A percentile compares a stretch with the other conserved stretches of the same genome.
phyloP scores from a whole-genome alignment of 2,888 invertebrate species.

The Sclerodermus sp. region DNA sequence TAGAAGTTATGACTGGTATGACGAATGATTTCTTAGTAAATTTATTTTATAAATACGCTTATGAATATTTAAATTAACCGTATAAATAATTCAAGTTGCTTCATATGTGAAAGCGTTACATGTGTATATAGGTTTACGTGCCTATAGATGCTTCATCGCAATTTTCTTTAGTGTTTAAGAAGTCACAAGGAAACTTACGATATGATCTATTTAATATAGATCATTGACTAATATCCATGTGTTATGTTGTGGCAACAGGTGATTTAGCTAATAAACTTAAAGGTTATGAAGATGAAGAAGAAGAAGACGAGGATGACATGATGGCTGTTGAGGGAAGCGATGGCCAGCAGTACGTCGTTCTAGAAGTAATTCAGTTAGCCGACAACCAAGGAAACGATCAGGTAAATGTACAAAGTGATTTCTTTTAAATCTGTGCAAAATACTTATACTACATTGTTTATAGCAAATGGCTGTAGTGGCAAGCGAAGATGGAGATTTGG shows the following conservation, averaged over 20 bases:
- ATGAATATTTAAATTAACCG: too few relatives aligned
- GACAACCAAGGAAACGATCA: constrained; percentile 70
- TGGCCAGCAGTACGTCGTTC: constrained; percentile 85
- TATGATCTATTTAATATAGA: constrained; percentile 43
- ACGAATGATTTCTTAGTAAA: too few relatives aligned
- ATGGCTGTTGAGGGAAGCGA: constrained; percentile 71
- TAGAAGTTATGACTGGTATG: constrained; percentile 56
- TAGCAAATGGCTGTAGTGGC: constrained; percentile 58
- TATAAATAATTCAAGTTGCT: too few relatives aligned
- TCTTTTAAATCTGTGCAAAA: constrained; percentile 17
- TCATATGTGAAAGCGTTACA: too few relatives aligned
- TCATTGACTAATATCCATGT: constrained; percentile 52
- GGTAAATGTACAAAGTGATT: constrained; percentile 45
- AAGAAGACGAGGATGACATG: constrained; percentile 64
- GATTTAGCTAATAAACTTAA: constrained; percentile 54
- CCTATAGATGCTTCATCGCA: too few relatives aligned
- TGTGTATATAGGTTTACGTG: too few relatives aligned
- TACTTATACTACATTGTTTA: constrained; percentile 5
- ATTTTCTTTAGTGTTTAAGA: background rate
- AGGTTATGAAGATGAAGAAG: constrained; percentile 56
- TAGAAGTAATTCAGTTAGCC: constrained; percentile 81
- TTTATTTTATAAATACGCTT: too few relatives aligned
- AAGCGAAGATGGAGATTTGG: constrained; percentile 56
- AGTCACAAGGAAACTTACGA: constrained; percentile 41
- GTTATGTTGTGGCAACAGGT: constrained; percentile 41